Percentiles rank a stretch among this genome's conserved stretches.
Conservation (phyloP, 1,140 invertebrate species). For the Brevipalpus yothersi region DNA sequence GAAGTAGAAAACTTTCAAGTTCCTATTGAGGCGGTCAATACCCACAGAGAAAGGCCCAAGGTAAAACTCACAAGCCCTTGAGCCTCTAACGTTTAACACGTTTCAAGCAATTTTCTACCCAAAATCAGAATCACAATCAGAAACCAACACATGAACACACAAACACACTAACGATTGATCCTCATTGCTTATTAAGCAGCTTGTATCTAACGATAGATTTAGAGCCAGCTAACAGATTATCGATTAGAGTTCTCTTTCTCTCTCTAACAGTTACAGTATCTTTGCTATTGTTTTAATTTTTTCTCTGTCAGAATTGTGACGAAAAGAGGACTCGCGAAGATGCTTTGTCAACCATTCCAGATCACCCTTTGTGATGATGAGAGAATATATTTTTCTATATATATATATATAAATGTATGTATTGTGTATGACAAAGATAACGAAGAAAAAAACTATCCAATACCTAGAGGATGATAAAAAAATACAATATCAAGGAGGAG, state of each 20-base stretch:
- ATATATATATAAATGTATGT: too few species aligned
- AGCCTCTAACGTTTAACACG: not conserved
- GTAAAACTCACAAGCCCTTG: not conserved
- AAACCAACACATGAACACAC: not conserved
- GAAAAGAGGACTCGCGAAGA: not conserved
- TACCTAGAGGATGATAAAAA: too few species aligned
- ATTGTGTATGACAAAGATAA: too few species aligned
- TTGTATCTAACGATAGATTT: not conserved
- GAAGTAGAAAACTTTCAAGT: slow-evolving; percentile 68
- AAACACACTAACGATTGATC: not conserved
- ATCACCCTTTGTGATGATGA: not conserved
- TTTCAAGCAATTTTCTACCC: not conserved
- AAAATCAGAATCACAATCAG: not conserved
- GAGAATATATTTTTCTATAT: too few species aligned
- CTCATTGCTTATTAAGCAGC: not conserved
- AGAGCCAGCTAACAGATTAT: not conserved
- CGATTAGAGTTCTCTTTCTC: not conserved
- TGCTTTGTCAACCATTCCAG: not conserved
- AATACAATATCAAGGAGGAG: too few species aligned
- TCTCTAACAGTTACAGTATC: not conserved
- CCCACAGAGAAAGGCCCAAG: slow-evolving; percentile 34
- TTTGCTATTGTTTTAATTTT: not conserved
- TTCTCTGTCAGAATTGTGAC: not conserved
- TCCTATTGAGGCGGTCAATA: slow-evolving; percentile 71
- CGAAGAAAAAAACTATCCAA: too few species aligned